Evolutionary conservation across 2,888 invertebrate species (phyloP), one percentile per base, ranked within the genome.

Genomic region (Stegana nigrithorax): DNA sequence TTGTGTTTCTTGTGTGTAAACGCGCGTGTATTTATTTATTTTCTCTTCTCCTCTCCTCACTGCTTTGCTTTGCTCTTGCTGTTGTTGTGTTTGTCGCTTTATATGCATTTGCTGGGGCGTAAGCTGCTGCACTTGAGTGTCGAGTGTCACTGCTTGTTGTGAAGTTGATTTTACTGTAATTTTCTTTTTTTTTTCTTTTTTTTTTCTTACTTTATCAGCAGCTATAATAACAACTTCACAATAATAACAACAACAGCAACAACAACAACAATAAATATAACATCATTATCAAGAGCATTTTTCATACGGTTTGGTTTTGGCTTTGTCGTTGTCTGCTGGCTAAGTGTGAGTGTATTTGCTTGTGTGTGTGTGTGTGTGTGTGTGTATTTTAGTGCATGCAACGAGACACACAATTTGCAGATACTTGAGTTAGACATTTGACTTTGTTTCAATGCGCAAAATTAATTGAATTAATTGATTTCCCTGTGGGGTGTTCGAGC

Each of bases 401-500:
- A n/a, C 53, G 32, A 23, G 32, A 29, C 4, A 29, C 32, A 53
- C 53, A 50, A 50, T 50, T 50, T 50, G 17, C 51, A 29, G 27
- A 27, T 51, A 51, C 51, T 51, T 27, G 23, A 47, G 12, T 2
- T 5, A 8, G 23, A 23, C 23, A 25, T 10, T 17, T 17, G n/a
- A 55, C 53, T 55, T 55, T 32, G 21, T 23, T 51, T 26, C 26
- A 21, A n/a, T 25, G 21, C n/a, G 12, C 23, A 55, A 53, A 55
- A 32, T 55, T 55, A 55, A 55, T 55, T 55, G 53, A 55, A 55
- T 55, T 55, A 55, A 55, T 55, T 55, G 53, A 55, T 55, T 55
- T 55, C 53, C 53, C 53, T 19, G 21, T 7, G 32, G 53, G 32
- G 39, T n/a, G n/a, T n/a, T n/a, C n/a, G n/a, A n/a, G n/a, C n/a